Conservation (phyloP, 2,888 invertebrate species). For the Cheilosia grossa region DNA sequence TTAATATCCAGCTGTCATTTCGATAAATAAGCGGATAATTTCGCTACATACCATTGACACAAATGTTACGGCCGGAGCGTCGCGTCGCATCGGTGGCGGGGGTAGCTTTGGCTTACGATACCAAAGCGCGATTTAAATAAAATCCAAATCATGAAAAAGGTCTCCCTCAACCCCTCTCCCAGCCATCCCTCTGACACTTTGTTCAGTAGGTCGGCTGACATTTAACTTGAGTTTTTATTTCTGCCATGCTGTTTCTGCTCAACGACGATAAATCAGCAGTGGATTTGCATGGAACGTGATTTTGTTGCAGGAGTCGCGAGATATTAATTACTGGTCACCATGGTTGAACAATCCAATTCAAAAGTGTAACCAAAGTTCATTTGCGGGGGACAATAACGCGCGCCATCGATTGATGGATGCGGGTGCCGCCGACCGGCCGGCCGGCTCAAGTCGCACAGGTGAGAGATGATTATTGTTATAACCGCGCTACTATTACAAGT, state of each 20-base stretch:
- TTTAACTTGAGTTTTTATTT: slow-evolving; percentile 26
- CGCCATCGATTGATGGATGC: slow-evolving; percentile 46
- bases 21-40: slow-evolving; percentile 77
- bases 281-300: slow-evolving; percentile 72
- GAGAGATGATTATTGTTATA: slow-evolving; percentile 68
- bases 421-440: slow-evolving; percentile 7
- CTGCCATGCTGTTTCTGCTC: slow-evolving; percentile 39
- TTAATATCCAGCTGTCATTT: slow-evolving; percentile 77
- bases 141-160: slow-evolving; percentile 69
- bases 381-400: slow-evolving; percentile 34
- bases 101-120: slow-evolving; percentile 15
- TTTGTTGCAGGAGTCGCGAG: slow-evolving; percentile 68
- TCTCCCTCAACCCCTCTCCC: background rate
- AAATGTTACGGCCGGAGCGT: slow-evolving; percentile 50
- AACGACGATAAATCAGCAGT: slow-evolving; percentile 68
- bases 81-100: background rate
- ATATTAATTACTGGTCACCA: slow-evolving; percentile 75
- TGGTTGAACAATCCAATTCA: slow-evolving; percentile 70
- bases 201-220: slow-evolving; percentile 65
- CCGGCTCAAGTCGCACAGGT: slow-evolving; percentile 58
- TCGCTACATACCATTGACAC: slow-evolving; percentile 74
- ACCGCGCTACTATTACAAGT: slow-evolving; percentile 57
- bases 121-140: slow-evolving; percentile 62
- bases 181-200: slow-evolving; percentile 47
- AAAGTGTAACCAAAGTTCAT: slow-evolving; percentile 63